Evolutionary conservation across 1,140 invertebrate species (phyloP), one percentile per base, ranked within the genome.

Genomic region (Phortica variegata): DNA sequence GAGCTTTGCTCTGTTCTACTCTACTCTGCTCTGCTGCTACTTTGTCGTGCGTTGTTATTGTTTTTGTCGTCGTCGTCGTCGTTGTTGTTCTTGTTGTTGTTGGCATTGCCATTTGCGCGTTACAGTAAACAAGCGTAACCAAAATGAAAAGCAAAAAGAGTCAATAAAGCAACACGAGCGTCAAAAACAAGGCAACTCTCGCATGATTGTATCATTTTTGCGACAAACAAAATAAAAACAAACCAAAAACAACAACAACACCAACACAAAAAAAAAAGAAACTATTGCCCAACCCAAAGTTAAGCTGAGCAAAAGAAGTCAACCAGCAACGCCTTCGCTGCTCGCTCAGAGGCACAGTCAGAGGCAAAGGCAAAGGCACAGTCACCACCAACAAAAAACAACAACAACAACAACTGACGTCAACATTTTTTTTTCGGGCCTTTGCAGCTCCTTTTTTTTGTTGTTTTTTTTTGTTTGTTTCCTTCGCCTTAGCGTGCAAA

Each of bases 101-200:
- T 32, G 60, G 12, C 33, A 34, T 10, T 34, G 33, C 13, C 33
- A 34, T 66, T 66, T 66, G 63, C 68, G 68, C 63, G 63, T 60
- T 60, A 66, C 68, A 66, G 63, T 68, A 68, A 68, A 68, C 63
- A 68, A 62, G 63, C 60, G n/a, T n/a, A n/a, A n/a, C n/a, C n/a
- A n/a, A n/a, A n/a, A n/a, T n/a, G n/a, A n/a, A n/a, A n/a, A n/a
- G n/a, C n/a, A n/a, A n/a, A n/a, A n/a, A n/a, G n/a, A n/a, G n/a
- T n/a, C n/a, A n/a, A n/a, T n/a, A n/a, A n/a, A n/a, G n/a, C 63
- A 62, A 66, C 63, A 66, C 62, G 62, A 62, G 63, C 63, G 62
- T 66, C 63, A 65, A 65, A 57, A 49, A 52, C 52, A 49, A 29
- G 44, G 40, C 56, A 45, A 60, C 47, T 56, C 48, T 55, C 52